These are phyloP conservation scores for Hydrozoanthus tunicans DNA, from an alignment of 64 coral and sea anemone genomes.

Conservation along the genomic window DNA sequence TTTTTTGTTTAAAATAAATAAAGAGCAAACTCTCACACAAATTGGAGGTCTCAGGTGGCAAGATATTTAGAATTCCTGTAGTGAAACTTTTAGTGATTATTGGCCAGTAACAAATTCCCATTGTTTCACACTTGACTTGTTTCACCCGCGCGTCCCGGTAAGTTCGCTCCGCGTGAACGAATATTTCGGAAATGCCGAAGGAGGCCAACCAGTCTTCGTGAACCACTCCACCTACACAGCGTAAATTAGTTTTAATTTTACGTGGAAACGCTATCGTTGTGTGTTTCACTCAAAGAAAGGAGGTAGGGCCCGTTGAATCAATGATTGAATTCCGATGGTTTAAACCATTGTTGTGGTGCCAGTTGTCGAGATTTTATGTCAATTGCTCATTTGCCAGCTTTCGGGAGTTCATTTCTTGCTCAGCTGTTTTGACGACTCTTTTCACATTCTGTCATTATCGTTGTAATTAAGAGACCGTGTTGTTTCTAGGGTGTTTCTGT, in stretches of 20 bases:
- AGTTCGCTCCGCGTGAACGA: conserved; percentile 40
- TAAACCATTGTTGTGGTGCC: not conserved
- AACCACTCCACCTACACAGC: conserved; percentile 45
- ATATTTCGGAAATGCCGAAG: conserved; percentile 62
- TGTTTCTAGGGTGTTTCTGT: conserved; percentile 8
- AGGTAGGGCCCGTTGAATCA: not conserved
- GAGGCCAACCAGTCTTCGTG: conserved; percentile 6
- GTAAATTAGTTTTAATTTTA: not conserved
- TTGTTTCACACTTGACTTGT: conserved; percentile 19
- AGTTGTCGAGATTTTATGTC: not conserved
- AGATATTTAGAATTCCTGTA: conserved; percentile 36
- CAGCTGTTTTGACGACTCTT: conserved; percentile 15
- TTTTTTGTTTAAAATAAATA: not conserved
- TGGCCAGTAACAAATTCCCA: conserved; percentile 26
- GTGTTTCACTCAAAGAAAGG: not conserved
- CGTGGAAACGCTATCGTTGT: not conserved
- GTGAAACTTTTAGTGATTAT: not conserved
- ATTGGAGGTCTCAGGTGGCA: conserved; percentile 14
- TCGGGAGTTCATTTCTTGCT: not conserved
- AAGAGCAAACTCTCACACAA: not conserved
- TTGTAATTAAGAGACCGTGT: not conserved
- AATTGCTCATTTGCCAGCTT: conserved; percentile 36
- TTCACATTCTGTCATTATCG: not conserved
- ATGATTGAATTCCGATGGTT: conserved; percentile 29
- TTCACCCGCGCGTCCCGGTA: conserved; percentile 53